These are phyloP conservation scores for Trinectes maculatus DNA, from an alignment of 2,113 vertebrate species.

Conservation along the genomic window DNA sequence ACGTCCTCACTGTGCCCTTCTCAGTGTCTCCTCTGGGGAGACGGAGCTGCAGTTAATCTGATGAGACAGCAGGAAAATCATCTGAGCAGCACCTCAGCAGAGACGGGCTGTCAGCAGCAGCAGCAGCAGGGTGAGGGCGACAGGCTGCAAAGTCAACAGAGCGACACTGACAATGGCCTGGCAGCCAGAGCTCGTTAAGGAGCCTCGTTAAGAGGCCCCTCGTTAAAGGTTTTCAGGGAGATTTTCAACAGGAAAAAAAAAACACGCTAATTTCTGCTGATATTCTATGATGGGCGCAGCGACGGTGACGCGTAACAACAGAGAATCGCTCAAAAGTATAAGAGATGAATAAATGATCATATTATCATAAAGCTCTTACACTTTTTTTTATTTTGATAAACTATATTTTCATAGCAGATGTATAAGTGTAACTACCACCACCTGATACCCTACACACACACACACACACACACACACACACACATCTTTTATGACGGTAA, in stretches of 20 bases:
- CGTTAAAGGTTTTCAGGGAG: constrained; percentile 15
- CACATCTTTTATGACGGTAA: too few relatives aligned
- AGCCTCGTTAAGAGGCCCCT: constrained; percentile 19
- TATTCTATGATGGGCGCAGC: neutral
- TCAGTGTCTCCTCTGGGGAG: constrained; percentile 23
- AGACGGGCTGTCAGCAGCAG: constrained; percentile 17
- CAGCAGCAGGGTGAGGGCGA: constrained; percentile 30
- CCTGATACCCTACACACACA: too few relatives aligned
- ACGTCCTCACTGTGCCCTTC: too few relatives aligned
- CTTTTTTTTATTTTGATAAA: too few relatives aligned
- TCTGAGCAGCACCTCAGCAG: constrained; percentile 28
- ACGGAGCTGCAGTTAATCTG: constrained; percentile 6
- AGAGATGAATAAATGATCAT: too few relatives aligned
- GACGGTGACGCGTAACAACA: too few relatives aligned
- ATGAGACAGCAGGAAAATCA: constrained; percentile 22
- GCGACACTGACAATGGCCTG: neutral
- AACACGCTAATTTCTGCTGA: constrained; percentile 20
- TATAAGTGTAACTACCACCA: too few relatives aligned
- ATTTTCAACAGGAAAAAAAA: neutral
- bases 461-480: too few relatives aligned
- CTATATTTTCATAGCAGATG: too few relatives aligned
- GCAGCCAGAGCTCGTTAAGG: constrained; percentile 39
- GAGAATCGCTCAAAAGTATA: too few relatives aligned
- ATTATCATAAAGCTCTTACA: too few relatives aligned
- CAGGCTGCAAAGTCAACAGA: constrained; percentile 36